Conservation (phyloP, 2,797 vertebrate genomes). For the Lacerta agilis region DNA sequence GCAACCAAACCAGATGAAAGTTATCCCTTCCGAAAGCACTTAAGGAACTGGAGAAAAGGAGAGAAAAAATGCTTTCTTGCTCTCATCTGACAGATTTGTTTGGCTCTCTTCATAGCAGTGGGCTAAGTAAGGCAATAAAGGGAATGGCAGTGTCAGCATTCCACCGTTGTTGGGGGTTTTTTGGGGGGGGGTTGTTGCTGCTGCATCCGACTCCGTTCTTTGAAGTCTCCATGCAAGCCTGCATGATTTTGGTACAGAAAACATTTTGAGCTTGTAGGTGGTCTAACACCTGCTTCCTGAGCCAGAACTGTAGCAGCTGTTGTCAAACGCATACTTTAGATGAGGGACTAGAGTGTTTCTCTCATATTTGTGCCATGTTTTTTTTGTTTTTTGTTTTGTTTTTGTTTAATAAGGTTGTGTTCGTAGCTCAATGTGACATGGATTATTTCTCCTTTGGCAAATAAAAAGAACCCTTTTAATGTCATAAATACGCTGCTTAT, state of each 20-base stretch:
- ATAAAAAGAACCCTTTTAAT: conserved; percentile 69
- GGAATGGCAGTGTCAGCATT: conserved; percentile 58
- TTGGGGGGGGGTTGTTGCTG: background rate
- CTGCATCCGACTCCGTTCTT: conserved; percentile 73
- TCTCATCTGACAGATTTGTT: conserved; percentile 62
- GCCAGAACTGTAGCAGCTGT: conserved; percentile 73
- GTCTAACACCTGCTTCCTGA: conserved; percentile 78
- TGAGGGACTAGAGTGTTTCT: conserved; percentile 64
- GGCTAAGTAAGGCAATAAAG: conserved; percentile 62
- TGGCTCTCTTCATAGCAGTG: conserved; percentile 68
- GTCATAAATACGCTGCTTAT: conserved; percentile 30
- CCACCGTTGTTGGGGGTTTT: conserved; percentile 40
- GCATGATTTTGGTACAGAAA: conserved; percentile 66
- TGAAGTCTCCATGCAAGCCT: conserved; percentile 66
- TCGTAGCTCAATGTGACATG: conserved; percentile 60
- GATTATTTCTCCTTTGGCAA: conserved; percentile 63
- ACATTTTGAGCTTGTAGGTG: conserved; percentile 77
- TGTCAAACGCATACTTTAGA: conserved; percentile 59
- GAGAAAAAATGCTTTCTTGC: conserved; percentile 52
- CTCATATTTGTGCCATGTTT: conserved; percentile 67
- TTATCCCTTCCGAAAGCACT: conserved; percentile 49
- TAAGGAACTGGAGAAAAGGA: conserved; percentile 10
- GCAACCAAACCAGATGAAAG: conserved; percentile 46
- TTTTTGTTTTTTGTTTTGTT: too few relatives aligned
- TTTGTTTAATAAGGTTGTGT: conserved; percentile 43